phyloP scores from a whole-genome alignment of 2,113 vertebrate genomes.

The Tragulus kanchil region DNA sequence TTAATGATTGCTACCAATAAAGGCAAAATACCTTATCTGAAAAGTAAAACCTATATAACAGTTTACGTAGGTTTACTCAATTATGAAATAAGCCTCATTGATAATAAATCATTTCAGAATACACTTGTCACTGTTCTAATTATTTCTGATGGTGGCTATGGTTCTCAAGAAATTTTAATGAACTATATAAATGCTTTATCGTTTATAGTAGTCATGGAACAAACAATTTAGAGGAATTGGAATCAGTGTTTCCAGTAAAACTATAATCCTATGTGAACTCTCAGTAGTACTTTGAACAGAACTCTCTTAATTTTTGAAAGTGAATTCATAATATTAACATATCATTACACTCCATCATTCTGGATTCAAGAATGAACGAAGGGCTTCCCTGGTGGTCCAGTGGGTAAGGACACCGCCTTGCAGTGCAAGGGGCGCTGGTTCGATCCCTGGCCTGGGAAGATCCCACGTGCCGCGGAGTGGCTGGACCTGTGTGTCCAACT shows the following conservation, averaged over 20 bases:
- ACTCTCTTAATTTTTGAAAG: conserved; percentile 44
- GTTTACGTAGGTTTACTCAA: background rate
- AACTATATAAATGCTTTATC: conserved; percentile 7
- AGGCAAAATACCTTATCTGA: background rate
- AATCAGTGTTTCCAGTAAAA: conserved; percentile 7
- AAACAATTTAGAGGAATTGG: conserved; percentile 44
- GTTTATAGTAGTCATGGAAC: conserved; percentile 30
- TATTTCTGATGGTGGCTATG: conserved; percentile 42
- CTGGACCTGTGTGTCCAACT: too few species aligned
- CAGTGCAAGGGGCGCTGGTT: too few species aligned
- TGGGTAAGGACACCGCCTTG: too few species aligned
- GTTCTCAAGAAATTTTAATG: conserved; percentile 29
- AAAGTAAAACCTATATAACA: background rate
- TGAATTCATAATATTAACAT: background rate
- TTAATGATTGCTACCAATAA: background rate
- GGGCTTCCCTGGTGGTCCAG: too few species aligned
- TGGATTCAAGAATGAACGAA: background rate
- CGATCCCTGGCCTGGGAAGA: too few species aligned
- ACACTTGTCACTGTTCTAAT: background rate
- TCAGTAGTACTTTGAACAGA: conserved; percentile 38
- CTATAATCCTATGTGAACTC: conserved; percentile 12
- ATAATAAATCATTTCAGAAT: conserved; percentile 37
- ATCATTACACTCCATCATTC: background rate
- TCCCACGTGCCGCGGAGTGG: too few species aligned
- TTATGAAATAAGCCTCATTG: background rate